Evolutionary conservation across 92 coral and sea anemone species (phyloP).

Genomic region (Diadumene lineata): DNA sequence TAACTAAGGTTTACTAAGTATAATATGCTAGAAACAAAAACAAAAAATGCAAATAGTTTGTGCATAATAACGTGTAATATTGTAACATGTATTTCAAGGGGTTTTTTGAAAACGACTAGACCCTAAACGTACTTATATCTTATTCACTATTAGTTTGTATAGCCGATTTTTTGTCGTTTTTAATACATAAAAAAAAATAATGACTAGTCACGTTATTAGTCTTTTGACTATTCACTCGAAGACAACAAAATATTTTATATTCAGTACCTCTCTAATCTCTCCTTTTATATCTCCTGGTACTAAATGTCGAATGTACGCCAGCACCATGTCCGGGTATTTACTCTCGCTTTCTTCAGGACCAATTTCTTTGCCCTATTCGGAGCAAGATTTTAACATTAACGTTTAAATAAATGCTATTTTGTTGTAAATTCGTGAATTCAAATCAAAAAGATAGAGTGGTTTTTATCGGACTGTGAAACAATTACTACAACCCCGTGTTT

Average conservation of each 20-base stretch:
- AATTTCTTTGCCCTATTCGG: constrained; percentile 34
- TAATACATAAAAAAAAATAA: no score
- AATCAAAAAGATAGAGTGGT: no score
- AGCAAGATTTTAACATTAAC: background rate
- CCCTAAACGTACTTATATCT: background rate
- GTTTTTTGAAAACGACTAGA: no score
- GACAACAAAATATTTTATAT: no score
- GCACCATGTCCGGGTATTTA: constrained; percentile 28
- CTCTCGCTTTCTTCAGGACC: constrained; percentile 20
- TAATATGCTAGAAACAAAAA: no score
- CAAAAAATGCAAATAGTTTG: background rate
- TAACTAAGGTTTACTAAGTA: no score
- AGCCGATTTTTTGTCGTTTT: no score
- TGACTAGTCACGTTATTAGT: no score
- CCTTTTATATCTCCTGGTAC: constrained; percentile 43
- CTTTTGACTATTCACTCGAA: no score
- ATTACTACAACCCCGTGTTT: no score
- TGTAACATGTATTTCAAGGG: background rate
- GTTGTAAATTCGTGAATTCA: background rate
- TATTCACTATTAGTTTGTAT: no score
- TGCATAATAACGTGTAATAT: background rate
- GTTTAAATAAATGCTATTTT: background rate
- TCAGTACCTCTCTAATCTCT: constrained; percentile 42
- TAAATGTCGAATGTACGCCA: constrained; percentile 22
- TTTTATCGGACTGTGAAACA: no score